Evolutionary conservation across 2,113 vertebrate genomes (phyloP).

Genomic region (Capreolus pygargus): DNA sequence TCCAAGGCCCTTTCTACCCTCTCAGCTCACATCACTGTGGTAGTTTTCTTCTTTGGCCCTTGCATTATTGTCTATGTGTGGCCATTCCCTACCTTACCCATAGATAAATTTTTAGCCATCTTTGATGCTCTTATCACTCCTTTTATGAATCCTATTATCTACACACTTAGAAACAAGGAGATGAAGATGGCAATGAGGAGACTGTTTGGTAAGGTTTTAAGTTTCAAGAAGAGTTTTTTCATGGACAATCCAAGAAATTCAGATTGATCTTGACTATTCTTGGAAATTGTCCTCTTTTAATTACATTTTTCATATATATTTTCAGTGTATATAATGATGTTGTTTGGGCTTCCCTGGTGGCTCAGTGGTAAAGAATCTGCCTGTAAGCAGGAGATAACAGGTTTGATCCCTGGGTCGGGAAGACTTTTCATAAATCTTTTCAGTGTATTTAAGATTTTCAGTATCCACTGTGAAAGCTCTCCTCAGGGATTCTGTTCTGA

Average conservation of each 20-base stretch:
- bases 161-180: background rate
- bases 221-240: conserved; percentile 5
- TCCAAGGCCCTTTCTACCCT: background rate
- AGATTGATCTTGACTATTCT: background rate
- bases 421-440: background rate
- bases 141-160: conserved; percentile 66
- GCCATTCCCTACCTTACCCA: conserved; percentile 61
- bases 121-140: conserved; percentile 61
- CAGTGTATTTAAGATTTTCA: background rate
- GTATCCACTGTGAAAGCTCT: background rate
- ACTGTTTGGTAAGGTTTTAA: background rate
- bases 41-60: conserved; percentile 62
- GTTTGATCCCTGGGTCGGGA: background rate
- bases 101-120: conserved; percentile 69
- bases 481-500: background rate
- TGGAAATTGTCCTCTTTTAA: background rate
- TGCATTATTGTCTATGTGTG: conserved; percentile 67
- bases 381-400: background rate
- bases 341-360: background rate
- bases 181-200: conserved; percentile 43
- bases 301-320: background rate
- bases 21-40: background rate
- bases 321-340: background rate
- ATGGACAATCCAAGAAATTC: background rate
- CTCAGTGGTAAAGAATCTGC: background rate